These are phyloP conservation scores for Dasysyrphus albostriatus DNA, from an alignment of 2,888 invertebrate genomes.

Conservation along the genomic window DNA sequence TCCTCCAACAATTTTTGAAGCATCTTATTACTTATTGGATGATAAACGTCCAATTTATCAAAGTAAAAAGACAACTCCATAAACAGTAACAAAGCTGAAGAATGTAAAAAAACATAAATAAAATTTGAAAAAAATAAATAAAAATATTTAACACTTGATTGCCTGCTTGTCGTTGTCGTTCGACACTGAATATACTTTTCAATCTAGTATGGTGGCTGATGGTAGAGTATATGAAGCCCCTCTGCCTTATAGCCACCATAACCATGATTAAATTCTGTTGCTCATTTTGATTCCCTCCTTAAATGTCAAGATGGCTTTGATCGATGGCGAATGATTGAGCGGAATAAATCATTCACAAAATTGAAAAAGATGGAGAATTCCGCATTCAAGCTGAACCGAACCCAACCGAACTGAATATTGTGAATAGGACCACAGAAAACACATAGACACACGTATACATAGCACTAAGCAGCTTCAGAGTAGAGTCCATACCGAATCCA, in stretches of 20 bases:
- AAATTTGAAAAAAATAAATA: slow-evolving; percentile 7
- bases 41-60: slow-evolving; percentile 23
- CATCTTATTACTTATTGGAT: slow-evolving; percentile 7
- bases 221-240: slow-evolving; percentile 15
- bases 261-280: slow-evolving; percentile 72
- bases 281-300: slow-evolving; percentile 67
- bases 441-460: neutral
- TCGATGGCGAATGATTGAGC: slow-evolving; percentile 75
- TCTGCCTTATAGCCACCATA: slow-evolving; percentile 28
- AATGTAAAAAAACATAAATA: slow-evolving; percentile 38
- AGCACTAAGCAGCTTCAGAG: neutral
- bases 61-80: slow-evolving; percentile 25
- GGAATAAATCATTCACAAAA: slow-evolving; percentile 75
- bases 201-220: neutral
- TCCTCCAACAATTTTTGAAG: neutral
- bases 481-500: slow-evolving; percentile 25
- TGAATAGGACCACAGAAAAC: slow-evolving; percentile 24
- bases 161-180: slow-evolving; percentile 28
- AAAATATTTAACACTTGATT: slow-evolving; percentile 67
- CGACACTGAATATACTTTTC: slow-evolving; percentile 3
- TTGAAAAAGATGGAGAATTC: slow-evolving; percentile 64
- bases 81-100: slow-evolving; percentile 17
- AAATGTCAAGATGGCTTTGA: slow-evolving; percentile 73
- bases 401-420: neutral
- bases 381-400: neutral